Conservation (phyloP, 2,888 invertebrate genomes). For the Phymatocera aterrima region DNA sequence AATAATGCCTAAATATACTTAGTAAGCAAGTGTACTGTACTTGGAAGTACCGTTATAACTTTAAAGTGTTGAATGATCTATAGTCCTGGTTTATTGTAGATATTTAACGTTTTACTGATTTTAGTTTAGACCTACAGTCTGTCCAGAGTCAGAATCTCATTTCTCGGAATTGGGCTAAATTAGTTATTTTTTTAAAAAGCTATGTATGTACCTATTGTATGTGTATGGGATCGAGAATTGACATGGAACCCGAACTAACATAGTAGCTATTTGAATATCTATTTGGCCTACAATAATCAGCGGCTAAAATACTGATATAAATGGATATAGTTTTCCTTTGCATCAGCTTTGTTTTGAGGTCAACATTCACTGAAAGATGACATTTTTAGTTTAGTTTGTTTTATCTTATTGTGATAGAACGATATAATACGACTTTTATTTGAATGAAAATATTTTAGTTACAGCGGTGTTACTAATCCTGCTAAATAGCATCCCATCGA, state of each 20-base stretch:
- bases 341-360: background rate
- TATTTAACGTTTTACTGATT: background rate
- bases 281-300: too few species aligned
- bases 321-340: background rate
- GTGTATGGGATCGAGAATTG: too few species aligned
- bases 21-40: background rate
- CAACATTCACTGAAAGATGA: background rate
- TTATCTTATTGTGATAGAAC: background rate
- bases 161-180: background rate
- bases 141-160: background rate
- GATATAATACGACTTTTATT: background rate
- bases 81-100: background rate
- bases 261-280: too few species aligned
- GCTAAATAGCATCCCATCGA: background rate
- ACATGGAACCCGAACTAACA: too few species aligned
- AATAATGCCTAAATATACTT: background rate
- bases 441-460: background rate
- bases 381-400: slow-evolving; percentile 1
- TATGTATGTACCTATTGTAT: too few species aligned
- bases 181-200: background rate
- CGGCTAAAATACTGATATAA: background rate
- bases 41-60: background rate
- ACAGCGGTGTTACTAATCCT: background rate
- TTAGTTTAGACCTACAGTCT: background rate
- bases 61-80: slow-evolving; percentile 15